Conservation (phyloP, 2,888 invertebrate species). For the Mantis religiosa region DNA sequence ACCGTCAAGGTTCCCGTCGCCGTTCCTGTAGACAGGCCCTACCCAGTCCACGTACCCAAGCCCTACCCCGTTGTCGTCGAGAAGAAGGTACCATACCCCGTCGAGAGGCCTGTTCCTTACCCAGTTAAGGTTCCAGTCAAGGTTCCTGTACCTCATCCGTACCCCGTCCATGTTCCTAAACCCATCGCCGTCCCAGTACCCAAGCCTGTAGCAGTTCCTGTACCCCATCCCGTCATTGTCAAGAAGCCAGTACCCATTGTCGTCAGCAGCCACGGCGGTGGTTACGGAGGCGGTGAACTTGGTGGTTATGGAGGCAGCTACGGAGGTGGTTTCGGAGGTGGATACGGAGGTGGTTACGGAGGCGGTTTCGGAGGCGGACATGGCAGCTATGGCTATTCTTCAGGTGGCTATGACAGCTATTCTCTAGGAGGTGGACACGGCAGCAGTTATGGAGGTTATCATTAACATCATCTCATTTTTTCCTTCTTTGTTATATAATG, state of each 20-base stretch:
- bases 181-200: no score
- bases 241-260: conserved; percentile 19
- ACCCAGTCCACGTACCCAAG: conserved; percentile 37
- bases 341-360: background rate
- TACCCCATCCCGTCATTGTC: conserved; percentile 19
- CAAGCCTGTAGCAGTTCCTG: no score
- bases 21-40: conserved; percentile 35
- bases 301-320: background rate
- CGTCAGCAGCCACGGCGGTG: conserved; percentile 1
- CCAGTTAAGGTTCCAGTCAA: conserved; percentile 31
- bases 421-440: conserved; percentile 29
- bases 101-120: conserved; percentile 25
- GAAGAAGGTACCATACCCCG: conserved; percentile 34
- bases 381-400: conserved; percentile 14
- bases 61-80: conserved; percentile 38
- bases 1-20: conserved; percentile 37
- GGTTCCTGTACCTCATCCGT: conserved; percentile 34
- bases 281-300: background rate
- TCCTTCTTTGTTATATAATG: no score
- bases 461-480: no score
- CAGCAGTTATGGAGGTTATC: no score
- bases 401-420: no score
- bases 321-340: background rate
- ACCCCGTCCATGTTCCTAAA: no score
- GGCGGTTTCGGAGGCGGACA: background rate